Evolutionary conservation across 2,888 invertebrate genomes (phyloP).

Genomic region (Macrophya annulata): DNA sequence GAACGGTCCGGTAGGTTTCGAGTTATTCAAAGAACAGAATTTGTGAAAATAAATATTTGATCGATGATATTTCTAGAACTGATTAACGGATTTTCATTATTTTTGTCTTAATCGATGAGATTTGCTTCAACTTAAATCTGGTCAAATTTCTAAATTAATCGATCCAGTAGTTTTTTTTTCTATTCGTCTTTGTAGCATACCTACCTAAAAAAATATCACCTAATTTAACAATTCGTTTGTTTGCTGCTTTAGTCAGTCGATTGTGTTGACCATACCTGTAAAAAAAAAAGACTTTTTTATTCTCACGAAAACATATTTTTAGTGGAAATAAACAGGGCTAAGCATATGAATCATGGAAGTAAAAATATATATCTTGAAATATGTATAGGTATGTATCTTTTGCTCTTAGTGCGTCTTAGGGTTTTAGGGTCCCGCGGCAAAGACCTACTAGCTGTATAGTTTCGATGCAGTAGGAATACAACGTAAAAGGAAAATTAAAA

Average conservation of each 20-base stretch:
- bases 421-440: constrained; percentile 19
- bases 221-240: background rate
- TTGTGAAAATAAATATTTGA: too few relatives aligned
- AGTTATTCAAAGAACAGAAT: too few relatives aligned
- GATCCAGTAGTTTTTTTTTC: too few relatives aligned
- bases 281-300: background rate
- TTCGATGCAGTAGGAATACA: constrained; percentile 6
- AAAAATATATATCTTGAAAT: background rate
- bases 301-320: background rate
- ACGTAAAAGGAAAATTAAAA: background rate
- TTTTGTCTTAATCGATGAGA: too few relatives aligned
- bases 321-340: background rate
- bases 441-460: constrained; percentile 5
- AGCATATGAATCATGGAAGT: background rate
- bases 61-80: too few relatives aligned
- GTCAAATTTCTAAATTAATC: too few relatives aligned
- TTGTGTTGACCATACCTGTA: background rate
- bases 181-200: background rate
- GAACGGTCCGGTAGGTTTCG: too few relatives aligned
- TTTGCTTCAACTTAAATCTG: too few relatives aligned
- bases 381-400: background rate
- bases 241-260: too few relatives aligned
- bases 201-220: background rate
- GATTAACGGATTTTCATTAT: too few relatives aligned
- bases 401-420: background rate